Base-by-base conservation (phyloP, 2,113 vertebrate species). In the Ursus arctos region DNA sequence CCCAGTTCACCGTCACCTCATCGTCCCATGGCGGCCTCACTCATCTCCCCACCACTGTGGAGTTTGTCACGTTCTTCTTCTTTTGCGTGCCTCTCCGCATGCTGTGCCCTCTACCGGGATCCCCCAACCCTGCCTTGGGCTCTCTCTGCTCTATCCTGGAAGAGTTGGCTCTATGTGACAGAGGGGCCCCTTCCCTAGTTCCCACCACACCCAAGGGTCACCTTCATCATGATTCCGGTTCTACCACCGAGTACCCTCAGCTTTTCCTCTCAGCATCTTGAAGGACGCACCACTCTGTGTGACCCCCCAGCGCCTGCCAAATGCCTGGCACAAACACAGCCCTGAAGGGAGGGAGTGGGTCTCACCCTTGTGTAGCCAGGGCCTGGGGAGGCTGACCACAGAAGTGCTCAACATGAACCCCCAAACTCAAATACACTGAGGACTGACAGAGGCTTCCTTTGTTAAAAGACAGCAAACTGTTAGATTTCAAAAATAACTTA, bases 401-500 rank as follows among this genome's bases (percentile, higher is more conserved):
- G 63, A 85, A 55, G 40, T 0, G 11, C 71, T 69, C 74, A 6
- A 5, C 69, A 47, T 19, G 4, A 74, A 88, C 51, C 72, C 94
- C 88, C 24, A 1, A 77, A 94, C 28, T 13, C 76, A 93, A 94
- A 33, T 85, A 59, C 94, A 93, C 93, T 18, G 55, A 93, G 63
- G 72, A 61, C 47, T 7, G 94, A 86, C n/a, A 79, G 83, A 79
- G 91, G 87, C 95, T 97, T 96, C 97, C 95, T 98, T 98, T 98
- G 97, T 98, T 97, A 97, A 97, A 97, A 97, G 92, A 96, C 95
- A 55, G 97, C 97, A 96, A 97, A 97, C 97, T 98, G 97, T 96
- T 96, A 96, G 92, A 90, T 91, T 97, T 97, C 96, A 98, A 98
- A 98, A 98, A 98, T 98, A 97, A 98, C 97, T 93, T 88, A 79